These are phyloP conservation scores for Grantiella picta DNA, from an alignment of 2,113 vertebrate genomes.

Conservation along the genomic window DNA sequence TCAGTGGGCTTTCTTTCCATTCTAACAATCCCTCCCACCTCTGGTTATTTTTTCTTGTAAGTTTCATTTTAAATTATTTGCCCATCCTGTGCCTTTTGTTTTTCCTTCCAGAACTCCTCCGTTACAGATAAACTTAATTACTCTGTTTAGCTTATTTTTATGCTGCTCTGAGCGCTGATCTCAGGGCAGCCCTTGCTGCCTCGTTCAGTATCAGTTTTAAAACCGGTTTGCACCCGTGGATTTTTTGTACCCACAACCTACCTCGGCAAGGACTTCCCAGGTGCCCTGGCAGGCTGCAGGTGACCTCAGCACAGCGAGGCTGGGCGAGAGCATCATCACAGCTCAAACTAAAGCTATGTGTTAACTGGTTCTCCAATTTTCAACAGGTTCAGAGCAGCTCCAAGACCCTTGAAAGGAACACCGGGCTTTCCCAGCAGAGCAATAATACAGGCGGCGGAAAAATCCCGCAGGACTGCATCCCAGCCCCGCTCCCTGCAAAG, in stretches of 20 bases:
- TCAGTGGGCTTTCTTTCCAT: neutral
- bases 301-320: fast-evolving
- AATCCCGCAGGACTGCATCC: neutral
- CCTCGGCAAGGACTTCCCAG: neutral
- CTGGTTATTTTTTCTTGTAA: neutral
- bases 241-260: neutral
- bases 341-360: fast-evolving
- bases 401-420: conserved; percentile 44
- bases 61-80: neutral
- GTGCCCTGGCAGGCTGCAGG: neutral
- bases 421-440: conserved; percentile 57
- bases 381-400: conserved; percentile 77
- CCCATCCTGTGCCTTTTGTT: neutral
- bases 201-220: neutral
- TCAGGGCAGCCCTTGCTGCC: neutral
- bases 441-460: neutral
- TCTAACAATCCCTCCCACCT: neutral
- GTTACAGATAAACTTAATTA: neutral
- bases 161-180: neutral
- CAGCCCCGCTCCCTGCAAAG: neutral
- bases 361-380: neutral
- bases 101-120: neutral
- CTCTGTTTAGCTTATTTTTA: neutral
- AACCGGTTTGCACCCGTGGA: neutral
- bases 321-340: fast-evolving